Evolutionary conservation across 2,797 vertebrate genomes (phyloP).

Genomic region (Delichon dasypus): DNA sequence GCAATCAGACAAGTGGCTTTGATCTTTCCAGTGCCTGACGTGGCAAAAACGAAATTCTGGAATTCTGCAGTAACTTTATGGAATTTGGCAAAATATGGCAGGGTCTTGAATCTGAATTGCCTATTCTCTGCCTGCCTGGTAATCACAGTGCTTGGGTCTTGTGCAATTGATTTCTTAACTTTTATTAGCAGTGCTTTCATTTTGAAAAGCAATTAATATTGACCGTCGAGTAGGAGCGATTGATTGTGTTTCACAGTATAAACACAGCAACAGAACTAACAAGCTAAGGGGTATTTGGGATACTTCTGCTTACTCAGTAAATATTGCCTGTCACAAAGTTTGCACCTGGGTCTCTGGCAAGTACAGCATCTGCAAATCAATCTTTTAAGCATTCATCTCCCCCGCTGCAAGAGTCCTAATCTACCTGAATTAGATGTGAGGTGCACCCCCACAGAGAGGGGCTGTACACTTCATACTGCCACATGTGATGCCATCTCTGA

Average conservation of each 20-base stretch:
- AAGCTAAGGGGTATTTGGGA: background rate
- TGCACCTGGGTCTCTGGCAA: background rate
- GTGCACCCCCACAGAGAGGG: background rate
- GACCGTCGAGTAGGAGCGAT: background rate
- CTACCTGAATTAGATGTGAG: background rate
- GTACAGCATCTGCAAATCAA: background rate
- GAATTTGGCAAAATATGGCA: background rate
- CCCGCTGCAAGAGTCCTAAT: background rate
- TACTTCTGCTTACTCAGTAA: background rate
- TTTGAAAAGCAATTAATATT: background rate
- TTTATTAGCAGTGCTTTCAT: background rate
- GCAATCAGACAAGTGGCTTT: background rate
- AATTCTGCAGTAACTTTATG: background rate
- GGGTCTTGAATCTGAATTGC: background rate
- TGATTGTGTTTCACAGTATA: background rate
- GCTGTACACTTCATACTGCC: background rate
- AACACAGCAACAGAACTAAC: background rate
- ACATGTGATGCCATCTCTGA: fast-evolving
- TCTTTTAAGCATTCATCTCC: background rate
- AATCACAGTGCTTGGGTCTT: background rate
- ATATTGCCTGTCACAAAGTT: background rate
- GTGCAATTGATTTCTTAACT: background rate
- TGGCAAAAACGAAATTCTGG: background rate
- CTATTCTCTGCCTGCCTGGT: background rate
- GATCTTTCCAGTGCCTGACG: background rate